These are phyloP conservation scores for Tenebrosternarchus preto DNA, from an alignment of 2,113 vertebrate genomes.

Conservation along the genomic window DNA sequence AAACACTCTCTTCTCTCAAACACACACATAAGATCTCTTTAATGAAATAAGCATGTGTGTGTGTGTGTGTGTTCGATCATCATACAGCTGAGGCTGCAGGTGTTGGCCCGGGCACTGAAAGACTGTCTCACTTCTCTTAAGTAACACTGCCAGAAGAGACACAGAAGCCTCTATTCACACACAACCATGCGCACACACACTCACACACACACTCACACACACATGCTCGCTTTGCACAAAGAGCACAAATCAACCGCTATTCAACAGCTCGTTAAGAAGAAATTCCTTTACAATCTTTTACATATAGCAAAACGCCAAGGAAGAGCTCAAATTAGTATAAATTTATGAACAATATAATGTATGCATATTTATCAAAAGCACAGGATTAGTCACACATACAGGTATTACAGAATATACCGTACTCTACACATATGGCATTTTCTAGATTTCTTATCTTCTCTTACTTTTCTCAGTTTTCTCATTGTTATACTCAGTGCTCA, in stretches of 20 bases:
- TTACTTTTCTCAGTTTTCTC: neutral
- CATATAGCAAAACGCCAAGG: neutral
- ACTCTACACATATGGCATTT: neutral
- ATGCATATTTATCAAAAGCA: neutral
- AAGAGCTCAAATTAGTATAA: neutral
- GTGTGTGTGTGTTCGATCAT: slow-evolving; percentile 48
- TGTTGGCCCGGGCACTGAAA: slow-evolving; percentile 49
- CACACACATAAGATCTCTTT: slow-evolving; percentile 3
- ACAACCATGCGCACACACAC: slow-evolving; percentile 9
- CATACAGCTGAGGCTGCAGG: slow-evolving; percentile 58
- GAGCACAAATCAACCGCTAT: slow-evolving; percentile 31
- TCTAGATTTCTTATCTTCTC: neutral
- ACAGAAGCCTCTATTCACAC: slow-evolving; percentile 44
- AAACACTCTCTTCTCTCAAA: neutral
- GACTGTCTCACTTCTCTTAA: slow-evolving; percentile 51
- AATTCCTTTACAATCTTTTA: neutral
- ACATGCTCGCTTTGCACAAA: too few relatives aligned
- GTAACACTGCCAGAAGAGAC: slow-evolving; percentile 47
- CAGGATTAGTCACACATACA: neutral
- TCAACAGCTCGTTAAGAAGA: neutral
- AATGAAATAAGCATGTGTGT: slow-evolving; percentile 8
- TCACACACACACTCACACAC: neutral
- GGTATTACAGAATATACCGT: too few relatives aligned
- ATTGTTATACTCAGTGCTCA: slow-evolving; percentile 23
- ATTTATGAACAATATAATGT: neutral